Base-by-base conservation (phyloP, 1,140 invertebrate genomes). In the Bombus vancouverensis region DNA sequence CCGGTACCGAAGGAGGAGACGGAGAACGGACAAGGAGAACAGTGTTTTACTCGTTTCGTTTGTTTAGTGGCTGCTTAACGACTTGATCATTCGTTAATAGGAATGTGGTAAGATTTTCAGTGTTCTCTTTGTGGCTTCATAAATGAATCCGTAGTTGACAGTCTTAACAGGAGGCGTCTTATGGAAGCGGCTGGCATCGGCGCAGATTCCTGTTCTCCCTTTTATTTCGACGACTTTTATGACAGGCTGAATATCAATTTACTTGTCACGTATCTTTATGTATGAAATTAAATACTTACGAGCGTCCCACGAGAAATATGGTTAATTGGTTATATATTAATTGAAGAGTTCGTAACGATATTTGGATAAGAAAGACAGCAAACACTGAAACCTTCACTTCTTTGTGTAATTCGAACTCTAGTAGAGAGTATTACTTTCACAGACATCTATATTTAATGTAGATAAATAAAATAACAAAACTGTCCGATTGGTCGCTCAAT, bases 81-180 rank as follows among this genome's bases (percentile, higher is more conserved):
- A 57, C n/a, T 75, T 57, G n/a, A 75, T 75, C 44, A 25, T 53
- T 57, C 15, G 32, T 53, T 72, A 72, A 72, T 72, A 72, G 37
- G 22, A 42, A 34, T 6, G 25, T n/a, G 25, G 39, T 72, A 28
- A 12, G 28, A n/a, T 15, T 44, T 70, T 70, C 34, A 39, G 37
- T 28, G 3, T 22, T 12, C 25, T 39, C 22, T 39, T 39, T 18
- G 18, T 6, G 37, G 37, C 18, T 18, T 22, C 59, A n/a, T 62
- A 62, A 62, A 62, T 62, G 59, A n/a, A 62, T n/a, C 28, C 59
- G 59, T n/a, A n/a, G 28, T 62, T 62, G 28, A 62, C 28, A n/a
- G 12, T n/a, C 28, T 62, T 62, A 12, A n/a, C 59, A n/a, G 59
- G 59, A 68, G 15, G 34, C 66, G 32, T 22, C 65, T 34, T 37